Base-by-base conservation (phyloP, 2,888 invertebrate genomes). In the Erpobdella octoculata region DNA sequence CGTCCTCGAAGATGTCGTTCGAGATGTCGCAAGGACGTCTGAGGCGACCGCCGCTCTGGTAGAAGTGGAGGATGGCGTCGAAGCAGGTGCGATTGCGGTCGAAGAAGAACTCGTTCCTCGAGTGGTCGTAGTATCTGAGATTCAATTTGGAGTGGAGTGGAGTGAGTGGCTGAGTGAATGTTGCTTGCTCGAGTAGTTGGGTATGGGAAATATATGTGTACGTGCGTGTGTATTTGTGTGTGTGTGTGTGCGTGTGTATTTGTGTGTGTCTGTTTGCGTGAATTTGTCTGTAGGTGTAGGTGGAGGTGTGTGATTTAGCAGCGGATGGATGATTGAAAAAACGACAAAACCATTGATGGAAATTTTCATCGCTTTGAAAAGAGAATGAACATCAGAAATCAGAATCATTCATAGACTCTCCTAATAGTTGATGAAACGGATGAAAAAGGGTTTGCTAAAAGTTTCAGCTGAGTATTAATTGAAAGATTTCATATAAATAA, bases 101-200 rank as follows among this genome's bases (percentile, higher is more conserved):
- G 88, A 97, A 97, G 88, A 97, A 97, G 87, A 96, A 97, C 87
- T 97, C 96, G 89, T 97, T 95, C 86, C 95, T 83, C 81, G 95
- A 87, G 78, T 95, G 93, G 87, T 97, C 96, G 88, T 95, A 97
- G 88, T 94, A 97, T 84, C 94, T 89, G 86, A 41, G 46, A n/a
- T 41, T 41, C 18, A 86, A 41, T 41, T 41, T 18, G 35, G n/a
- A 12, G 62, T 31, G 8, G 62, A 31, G n/a, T 9, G n/a, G 9
- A 62, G 8, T n/a, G 62, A 12, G 33, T 62, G 21, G 18, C 21
- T 53, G 53, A 28, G 28, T 53, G 53, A n/a, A n/a, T 53, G 53
- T 5, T 53, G 53, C 5, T 25, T 53, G 5, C 6, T 25, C 28
- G 53, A 9, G 28, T 53, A 15, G 15, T 5, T n/a, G 1, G 53